Percentiles rank a stretch among this genome's conserved stretches.
Evolutionary conservation across 2,797 vertebrate genomes (phyloP).

Genomic region (Danionella dracula): DNA sequence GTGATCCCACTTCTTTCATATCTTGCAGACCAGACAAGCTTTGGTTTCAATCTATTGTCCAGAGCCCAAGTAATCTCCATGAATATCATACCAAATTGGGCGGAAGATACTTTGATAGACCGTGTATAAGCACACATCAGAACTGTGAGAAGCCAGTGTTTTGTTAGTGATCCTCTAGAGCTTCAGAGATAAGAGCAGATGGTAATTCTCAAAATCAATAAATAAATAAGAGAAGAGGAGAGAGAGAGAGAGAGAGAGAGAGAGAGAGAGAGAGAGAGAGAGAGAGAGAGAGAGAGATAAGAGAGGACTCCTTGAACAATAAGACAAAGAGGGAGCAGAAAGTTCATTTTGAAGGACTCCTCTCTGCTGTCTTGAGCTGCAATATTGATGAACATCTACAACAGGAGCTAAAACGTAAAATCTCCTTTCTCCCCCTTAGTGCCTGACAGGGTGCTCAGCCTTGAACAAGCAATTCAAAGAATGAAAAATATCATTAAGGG

Average conservation of each 20-base stretch:
- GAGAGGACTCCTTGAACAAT: not conserved
- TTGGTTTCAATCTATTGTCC: slow-evolving; percentile 1
- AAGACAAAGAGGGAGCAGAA: slow-evolving; percentile 2
- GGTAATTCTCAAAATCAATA: slow-evolving; percentile 36
- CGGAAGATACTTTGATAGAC: slow-evolving; percentile 22
- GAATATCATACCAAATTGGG: slow-evolving; percentile 17
- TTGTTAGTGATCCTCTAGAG: slow-evolving; percentile 31
- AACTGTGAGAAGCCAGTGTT: not conserved
- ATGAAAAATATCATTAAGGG: not conserved
- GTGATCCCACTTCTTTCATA: not conserved
- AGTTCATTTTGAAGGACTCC: slow-evolving; percentile 1
- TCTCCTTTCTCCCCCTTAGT: not conserved
- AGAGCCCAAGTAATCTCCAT: slow-evolving; percentile 8
- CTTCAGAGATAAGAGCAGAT: slow-evolving; percentile 15
- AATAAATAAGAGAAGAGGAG: slow-evolving; percentile 46
- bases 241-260: too few relatives aligned
- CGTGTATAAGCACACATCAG: slow-evolving; percentile 22
- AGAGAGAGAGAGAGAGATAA: too few relatives aligned
- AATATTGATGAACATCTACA: slow-evolving; percentile 28
- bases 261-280: too few relatives aligned
- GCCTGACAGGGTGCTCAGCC: not conserved
- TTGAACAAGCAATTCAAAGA: not conserved
- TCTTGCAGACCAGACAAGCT: not conserved
- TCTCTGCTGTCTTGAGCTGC: slow-evolving; percentile 16
- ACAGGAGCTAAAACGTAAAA: not conserved